Conservation (phyloP, 1,140 invertebrate genomes). For the Araneus ventricosus region DNA sequence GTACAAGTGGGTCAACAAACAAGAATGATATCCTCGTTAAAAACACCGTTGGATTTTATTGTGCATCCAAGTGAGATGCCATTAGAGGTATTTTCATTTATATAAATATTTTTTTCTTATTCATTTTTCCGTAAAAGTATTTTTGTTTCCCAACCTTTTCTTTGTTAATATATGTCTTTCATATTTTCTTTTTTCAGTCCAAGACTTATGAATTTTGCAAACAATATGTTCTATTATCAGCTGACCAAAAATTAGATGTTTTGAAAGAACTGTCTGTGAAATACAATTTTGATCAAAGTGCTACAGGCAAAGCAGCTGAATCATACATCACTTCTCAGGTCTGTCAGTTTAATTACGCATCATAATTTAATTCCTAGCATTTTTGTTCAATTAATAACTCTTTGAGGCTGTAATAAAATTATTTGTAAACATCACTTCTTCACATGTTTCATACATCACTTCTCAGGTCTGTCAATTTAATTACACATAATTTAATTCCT, state of each 20-base stretch:
- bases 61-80: slow-evolving; percentile 53
- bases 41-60: slow-evolving; percentile 54
- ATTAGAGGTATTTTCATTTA: slow-evolving; percentile 37
- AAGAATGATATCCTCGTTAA: slow-evolving; percentile 21
- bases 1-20: neutral
- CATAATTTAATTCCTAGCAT: neutral
- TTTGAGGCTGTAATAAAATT: too few species aligned
- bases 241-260: slow-evolving; percentile 21
- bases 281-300: slow-evolving; percentile 50
- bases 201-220: slow-evolving; percentile 63
- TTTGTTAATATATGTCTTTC: neutral
- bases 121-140: neutral
- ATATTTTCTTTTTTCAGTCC: slow-evolving; percentile 2
- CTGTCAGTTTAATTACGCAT: neutral
- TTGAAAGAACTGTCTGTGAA: slow-evolving; percentile 65
- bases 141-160: neutral
- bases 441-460: slow-evolving; percentile 45
- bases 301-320: slow-evolving; percentile 43
- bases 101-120: neutral
- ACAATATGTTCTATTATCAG: slow-evolving; percentile 32
- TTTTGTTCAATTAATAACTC: neutral
- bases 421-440: too few species aligned
- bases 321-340: slow-evolving; percentile 52
- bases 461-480: slow-evolving; percentile 25
- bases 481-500: neutral